A percentile compares a stretch with the other conserved stretches of the same genome.
phyloP scores from a whole-genome alignment of 2,888 invertebrate species.

The Crematogaster levior region DNA sequence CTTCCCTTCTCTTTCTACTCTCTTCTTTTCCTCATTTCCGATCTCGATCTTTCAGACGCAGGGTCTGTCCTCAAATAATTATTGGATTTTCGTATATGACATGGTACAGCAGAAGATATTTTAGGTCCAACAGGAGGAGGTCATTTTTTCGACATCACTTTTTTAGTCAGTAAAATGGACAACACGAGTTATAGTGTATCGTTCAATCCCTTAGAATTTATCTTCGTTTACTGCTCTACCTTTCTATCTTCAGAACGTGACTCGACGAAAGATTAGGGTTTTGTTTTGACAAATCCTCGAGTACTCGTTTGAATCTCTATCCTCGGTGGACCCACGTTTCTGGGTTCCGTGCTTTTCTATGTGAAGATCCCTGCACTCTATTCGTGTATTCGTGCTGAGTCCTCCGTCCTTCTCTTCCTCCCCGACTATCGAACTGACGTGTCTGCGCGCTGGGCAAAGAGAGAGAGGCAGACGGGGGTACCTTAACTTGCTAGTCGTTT shows the following conservation, averaged over 20 bases:
- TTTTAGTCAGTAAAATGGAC: conserved; percentile 64
- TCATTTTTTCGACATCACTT: conserved; percentile 67
- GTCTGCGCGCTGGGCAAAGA: conserved; percentile 21
- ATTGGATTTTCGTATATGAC: conserved; percentile 75
- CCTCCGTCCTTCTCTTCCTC: conserved; percentile 19
- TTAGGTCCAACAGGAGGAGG: conserved; percentile 39
- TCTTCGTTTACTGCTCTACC: neutral
- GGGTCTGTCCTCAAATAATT: conserved; percentile 72
- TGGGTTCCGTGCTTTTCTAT: conserved; percentile 40
- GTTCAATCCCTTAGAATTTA: neutral
- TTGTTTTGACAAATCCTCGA: conserved; percentile 83
- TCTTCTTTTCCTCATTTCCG: conserved; percentile 48
- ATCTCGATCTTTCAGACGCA: conserved; percentile 65
- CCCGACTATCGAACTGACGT: conserved; percentile 46
- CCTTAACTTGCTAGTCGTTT: conserved; percentile 75
- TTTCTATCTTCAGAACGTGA: conserved; percentile 78
- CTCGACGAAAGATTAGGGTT: conserved; percentile 81
- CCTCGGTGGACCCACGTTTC: conserved; percentile 37
- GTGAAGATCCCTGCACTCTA: conserved; percentile 48
- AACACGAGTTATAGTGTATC: conserved; percentile 41
- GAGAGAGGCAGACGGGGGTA: conserved; percentile 46
- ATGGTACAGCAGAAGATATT: conserved; percentile 39
- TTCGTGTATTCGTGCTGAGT: conserved; percentile 39
- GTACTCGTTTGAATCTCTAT: conserved; percentile 70
- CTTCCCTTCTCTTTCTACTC: conserved; percentile 40